phyloP scores from a whole-genome alignment of 2,113 vertebrate species.

The Sander vitreus region DNA sequence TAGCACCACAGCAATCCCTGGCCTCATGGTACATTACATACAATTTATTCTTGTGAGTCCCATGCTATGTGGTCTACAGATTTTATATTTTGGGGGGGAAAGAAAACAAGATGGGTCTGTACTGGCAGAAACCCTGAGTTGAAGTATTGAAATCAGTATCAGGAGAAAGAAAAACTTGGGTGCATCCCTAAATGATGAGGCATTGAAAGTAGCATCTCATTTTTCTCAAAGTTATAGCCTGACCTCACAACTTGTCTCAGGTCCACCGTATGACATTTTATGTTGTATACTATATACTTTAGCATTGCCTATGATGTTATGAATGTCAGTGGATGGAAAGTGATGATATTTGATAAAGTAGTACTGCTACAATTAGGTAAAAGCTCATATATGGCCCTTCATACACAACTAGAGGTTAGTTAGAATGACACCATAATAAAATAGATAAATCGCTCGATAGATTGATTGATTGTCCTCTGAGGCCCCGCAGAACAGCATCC shows the following conservation, averaged over 20 bases:
- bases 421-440: neutral
- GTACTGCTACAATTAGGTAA: neutral
- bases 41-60: neutral
- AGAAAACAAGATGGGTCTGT: neutral
- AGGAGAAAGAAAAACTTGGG: neutral
- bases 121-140: neutral
- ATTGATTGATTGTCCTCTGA: neutral
- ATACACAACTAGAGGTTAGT: neutral
- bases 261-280: neutral
- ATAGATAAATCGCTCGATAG: neutral
- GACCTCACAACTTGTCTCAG: neutral
- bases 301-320: no score
- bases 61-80: neutral
- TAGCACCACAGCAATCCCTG: neutral
- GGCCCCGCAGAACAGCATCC: no score
- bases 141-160: neutral
- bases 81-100: neutral
- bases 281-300: no score
- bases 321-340: neutral
- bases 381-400: neutral
- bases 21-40: neutral
- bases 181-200: neutral
- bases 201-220: neutral
- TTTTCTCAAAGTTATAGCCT: neutral
- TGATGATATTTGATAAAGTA: neutral